A percentile compares a stretch with the other conserved stretches of the same genome.
Conservation (phyloP, 1,140 invertebrate genomes). For the Micrasema minimum region DNA sequence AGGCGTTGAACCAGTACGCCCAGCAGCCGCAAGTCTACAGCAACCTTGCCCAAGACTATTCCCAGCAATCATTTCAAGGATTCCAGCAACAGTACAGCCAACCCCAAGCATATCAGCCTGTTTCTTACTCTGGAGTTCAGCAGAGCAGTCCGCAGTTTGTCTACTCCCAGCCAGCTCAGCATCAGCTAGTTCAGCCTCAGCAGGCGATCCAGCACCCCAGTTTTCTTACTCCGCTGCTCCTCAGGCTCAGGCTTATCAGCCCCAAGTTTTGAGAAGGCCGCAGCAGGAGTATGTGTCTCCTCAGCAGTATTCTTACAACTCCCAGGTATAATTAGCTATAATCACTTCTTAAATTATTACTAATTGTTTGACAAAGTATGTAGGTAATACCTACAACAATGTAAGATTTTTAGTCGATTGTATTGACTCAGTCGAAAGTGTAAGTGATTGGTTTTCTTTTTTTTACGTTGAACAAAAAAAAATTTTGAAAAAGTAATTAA, state of each 20-base stretch:
- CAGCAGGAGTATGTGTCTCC: slow-evolving; percentile 7
- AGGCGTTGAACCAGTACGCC: slow-evolving; percentile 14
- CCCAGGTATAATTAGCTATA: background rate
- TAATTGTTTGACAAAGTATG: background rate
- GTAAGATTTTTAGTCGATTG: background rate
- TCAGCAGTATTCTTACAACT: slow-evolving; percentile 19
- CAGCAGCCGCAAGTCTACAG: slow-evolving; percentile 32
- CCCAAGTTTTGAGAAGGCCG: background rate
- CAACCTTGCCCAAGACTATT: slow-evolving; percentile 7
- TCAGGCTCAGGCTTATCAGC: slow-evolving; percentile 3
- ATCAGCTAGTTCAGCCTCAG: background rate
- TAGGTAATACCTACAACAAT: background rate
- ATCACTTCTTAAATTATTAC: background rate
- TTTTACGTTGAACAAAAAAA: background rate
- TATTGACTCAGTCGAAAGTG: background rate
- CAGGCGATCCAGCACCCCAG: background rate
- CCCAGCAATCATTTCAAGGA: background rate
- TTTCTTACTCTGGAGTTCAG: slow-evolving; percentile 4
- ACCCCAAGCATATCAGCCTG: background rate
- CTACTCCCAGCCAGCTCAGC: slow-evolving; percentile 3
- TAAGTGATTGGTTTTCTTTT: background rate
- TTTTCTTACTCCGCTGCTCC: slow-evolving; percentile 13
- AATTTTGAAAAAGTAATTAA: background rate
- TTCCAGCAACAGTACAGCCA: slow-evolving; percentile 3
- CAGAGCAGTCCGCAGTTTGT: background rate